phyloP scores from a whole-genome alignment of 2,888 invertebrate genomes.

The Pseudolycoriella hygida region DNA sequence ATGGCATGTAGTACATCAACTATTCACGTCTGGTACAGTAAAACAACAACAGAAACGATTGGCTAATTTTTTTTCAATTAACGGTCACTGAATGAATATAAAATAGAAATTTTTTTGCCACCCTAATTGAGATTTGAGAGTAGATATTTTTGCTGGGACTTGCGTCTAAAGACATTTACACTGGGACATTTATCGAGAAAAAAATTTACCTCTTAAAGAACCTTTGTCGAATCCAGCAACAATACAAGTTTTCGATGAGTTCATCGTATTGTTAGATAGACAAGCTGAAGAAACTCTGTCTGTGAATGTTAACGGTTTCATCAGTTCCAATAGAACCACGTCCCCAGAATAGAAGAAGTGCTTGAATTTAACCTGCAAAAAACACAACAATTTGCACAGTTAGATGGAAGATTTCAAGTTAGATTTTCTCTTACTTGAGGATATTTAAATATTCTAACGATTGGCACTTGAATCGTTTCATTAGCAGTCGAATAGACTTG shows the following conservation, averaged over 20 bases:
- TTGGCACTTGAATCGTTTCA: constrained; percentile 12
- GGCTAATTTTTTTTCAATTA: too few species aligned
- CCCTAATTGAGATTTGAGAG: too few species aligned
- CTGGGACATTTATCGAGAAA: neutral
- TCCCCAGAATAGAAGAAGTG: constrained; percentile 39
- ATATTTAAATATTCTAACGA: constrained; percentile 33
- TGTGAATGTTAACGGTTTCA: constrained; percentile 31
- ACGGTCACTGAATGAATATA: too few species aligned
- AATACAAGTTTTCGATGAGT: constrained; percentile 35
- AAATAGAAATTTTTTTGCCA: too few species aligned
- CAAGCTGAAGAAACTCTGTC: constrained; percentile 38
- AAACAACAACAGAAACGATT: too few species aligned
- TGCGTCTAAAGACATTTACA: neutral
- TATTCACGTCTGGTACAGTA: too few species aligned
- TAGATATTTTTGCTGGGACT: too few species aligned
- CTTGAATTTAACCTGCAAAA: constrained; percentile 32
- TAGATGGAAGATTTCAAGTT: constrained; percentile 3
- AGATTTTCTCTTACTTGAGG: constrained; percentile 29
- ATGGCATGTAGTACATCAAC: too few species aligned
- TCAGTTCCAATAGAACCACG: constrained; percentile 35
- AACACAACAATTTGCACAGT: constrained; percentile 1
- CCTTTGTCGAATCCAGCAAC: constrained; percentile 34
- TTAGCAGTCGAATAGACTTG: constrained; percentile 11
- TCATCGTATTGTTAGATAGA: constrained; percentile 30
- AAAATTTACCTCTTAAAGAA: too few species aligned